Percentiles rank a stretch among this genome's conserved stretches.
Evolutionary conservation across 2,113 vertebrate genomes (phyloP).

Genomic region (Calcarius ornatus): DNA sequence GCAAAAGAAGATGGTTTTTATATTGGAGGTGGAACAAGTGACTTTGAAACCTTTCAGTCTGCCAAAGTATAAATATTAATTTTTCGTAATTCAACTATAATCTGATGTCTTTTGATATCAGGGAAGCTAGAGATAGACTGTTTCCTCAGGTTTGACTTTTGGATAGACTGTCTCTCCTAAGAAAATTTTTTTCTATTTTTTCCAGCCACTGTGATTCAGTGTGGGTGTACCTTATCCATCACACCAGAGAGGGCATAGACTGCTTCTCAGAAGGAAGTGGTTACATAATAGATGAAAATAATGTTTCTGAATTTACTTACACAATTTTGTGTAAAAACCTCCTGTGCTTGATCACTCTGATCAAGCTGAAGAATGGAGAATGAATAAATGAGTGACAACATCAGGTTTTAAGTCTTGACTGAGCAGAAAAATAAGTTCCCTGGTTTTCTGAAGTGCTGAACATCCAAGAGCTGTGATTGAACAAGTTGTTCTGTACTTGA

Average conservation of each 20-base stretch:
- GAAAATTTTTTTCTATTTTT: neutral
- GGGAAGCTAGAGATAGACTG: neutral
- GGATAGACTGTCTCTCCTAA: neutral
- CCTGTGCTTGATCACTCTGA: neutral
- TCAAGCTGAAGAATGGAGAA: neutral
- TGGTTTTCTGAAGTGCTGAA: neutral
- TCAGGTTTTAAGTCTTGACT: neutral
- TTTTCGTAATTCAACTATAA: neutral
- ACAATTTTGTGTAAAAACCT: neutral
- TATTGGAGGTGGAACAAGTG: neutral
- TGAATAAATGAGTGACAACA: neutral
- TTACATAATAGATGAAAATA: neutral
- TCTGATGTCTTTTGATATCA: neutral
- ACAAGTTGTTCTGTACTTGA: neutral
- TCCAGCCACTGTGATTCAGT: neutral
- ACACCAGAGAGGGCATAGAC: neutral
- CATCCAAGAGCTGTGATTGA: neutral
- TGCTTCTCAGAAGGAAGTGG: neutral
- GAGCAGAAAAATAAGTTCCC: neutral
- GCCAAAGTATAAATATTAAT: neutral
- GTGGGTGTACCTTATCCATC: neutral
- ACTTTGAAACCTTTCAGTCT: neutral
- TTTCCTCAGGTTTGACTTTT: neutral
- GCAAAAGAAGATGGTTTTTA: neutral
- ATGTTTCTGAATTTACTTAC: neutral